These are phyloP conservation scores for Netelia melanura DNA, from an alignment of 2,888 invertebrate genomes.

Conservation along the genomic window DNA sequence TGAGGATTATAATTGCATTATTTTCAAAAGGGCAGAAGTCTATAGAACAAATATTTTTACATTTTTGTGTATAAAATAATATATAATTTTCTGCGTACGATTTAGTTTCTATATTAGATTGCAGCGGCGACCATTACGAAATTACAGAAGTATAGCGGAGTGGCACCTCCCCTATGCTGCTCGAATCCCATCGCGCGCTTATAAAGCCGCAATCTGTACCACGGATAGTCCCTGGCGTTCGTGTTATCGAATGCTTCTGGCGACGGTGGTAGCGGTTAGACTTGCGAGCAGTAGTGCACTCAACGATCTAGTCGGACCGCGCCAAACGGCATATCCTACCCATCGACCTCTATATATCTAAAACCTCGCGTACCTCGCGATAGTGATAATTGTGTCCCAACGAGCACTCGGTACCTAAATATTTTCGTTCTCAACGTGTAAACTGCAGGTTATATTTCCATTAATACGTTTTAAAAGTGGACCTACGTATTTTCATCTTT, in stretches of 20 bases:
- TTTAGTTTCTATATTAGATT: slow-evolving; percentile 51
- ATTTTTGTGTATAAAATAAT: too few species aligned
- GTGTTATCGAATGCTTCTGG: slow-evolving; percentile 50
- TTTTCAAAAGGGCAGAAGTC: too few species aligned
- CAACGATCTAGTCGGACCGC: slow-evolving; percentile 40
- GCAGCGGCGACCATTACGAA: slow-evolving; percentile 34
- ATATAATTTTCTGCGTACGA: not conserved
- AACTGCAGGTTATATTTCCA: too few species aligned
- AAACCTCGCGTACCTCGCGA: not conserved
- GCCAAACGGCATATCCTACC: slow-evolving; percentile 19
- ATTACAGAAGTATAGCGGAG: slow-evolving; percentile 46
- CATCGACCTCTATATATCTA: not conserved
- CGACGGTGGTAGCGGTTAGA: not conserved
- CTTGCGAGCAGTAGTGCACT: slow-evolving; percentile 40
- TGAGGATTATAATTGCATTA: too few species aligned
- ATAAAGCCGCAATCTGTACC: slow-evolving; percentile 60
- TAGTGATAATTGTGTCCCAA: too few species aligned
- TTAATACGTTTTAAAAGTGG: too few species aligned
- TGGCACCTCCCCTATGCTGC: slow-evolving; percentile 35
- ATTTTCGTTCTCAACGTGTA: too few species aligned
- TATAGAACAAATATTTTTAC: too few species aligned
- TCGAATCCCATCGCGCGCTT: slow-evolving; percentile 40
- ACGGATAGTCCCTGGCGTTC: slow-evolving; percentile 44
- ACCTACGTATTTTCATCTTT: slow-evolving; percentile 4
- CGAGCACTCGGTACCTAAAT: too few species aligned